These are phyloP conservation scores for Amblyraja radiata DNA, from an alignment of 2,797 vertebrate species.

Conservation along the genomic window DNA sequence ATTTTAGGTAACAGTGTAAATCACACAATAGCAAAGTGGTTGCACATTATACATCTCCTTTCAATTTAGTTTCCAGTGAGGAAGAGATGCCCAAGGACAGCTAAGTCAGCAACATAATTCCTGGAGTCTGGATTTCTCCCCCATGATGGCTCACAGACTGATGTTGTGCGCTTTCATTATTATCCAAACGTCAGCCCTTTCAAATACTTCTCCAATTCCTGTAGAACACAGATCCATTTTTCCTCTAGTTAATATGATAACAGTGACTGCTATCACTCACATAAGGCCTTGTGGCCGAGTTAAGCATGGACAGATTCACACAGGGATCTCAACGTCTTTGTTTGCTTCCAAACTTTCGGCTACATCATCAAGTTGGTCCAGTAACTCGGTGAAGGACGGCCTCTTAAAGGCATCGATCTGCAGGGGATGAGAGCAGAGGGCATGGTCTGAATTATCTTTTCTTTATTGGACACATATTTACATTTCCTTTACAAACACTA, in stretches of 20 bases:
- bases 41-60: not conserved
- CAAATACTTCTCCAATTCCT: not conserved
- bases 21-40: not conserved
- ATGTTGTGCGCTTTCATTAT: not conserved
- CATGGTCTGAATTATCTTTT: not conserved
- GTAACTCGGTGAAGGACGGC: constrained; percentile 70
- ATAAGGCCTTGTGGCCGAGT: not conserved
- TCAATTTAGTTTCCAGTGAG: not conserved
- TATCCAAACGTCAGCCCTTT: not conserved
- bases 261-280: not conserved
- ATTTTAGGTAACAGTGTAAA: not conserved
- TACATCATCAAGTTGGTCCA: constrained; percentile 69
- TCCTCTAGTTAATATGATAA: not conserved
- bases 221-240: not conserved
- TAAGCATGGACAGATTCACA: not conserved
- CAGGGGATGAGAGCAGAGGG: accelerated
- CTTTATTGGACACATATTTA: not conserved
- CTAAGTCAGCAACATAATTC: not conserved
- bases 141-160: not conserved
- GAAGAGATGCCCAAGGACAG: not conserved
- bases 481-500: not conserved
- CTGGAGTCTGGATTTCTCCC: not conserved
- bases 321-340: constrained; percentile 7
- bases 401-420: constrained; percentile 75
- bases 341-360: constrained; percentile 61